A percentile compares a stretch with the other conserved stretches of the same genome.
Conservation (phyloP, 2,888 invertebrate genomes). For the Homarus gammarus region DNA sequence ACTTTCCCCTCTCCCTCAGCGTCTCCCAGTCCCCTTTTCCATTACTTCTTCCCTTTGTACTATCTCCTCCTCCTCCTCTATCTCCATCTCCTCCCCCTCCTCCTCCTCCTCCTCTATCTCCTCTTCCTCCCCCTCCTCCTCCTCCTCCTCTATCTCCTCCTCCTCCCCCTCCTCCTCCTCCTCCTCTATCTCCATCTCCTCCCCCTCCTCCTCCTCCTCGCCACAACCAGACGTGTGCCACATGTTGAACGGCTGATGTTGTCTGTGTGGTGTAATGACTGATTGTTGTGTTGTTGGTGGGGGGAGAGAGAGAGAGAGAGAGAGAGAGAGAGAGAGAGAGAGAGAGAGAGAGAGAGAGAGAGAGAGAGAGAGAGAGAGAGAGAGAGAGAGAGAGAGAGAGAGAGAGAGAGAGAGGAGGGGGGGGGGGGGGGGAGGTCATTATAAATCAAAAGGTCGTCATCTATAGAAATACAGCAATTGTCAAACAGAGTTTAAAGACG, state of each 20-base stretch:
- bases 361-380: neutral
- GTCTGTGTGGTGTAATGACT: no score
- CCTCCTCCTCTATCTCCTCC: neutral
- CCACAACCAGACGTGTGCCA: no score
- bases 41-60: neutral
- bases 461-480: no score
- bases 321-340: no score
- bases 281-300: neutral
- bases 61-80: neutral
- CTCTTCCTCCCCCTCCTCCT: neutral
- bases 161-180: neutral
- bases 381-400: neutral
- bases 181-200: slow-evolving; percentile 4
- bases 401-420: neutral
- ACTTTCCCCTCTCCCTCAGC: neutral
- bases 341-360: neutral
- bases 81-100: neutral
- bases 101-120: neutral
- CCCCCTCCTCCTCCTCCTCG: slow-evolving; percentile 1
- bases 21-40: neutral
- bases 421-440: neutral
- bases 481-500: no score
- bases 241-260: no score
- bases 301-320: neutral
- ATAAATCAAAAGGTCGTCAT: no score